These are phyloP conservation scores for Echinops telfairi DNA, from an alignment of 2,113 vertebrate species.

Conservation along the genomic window DNA sequence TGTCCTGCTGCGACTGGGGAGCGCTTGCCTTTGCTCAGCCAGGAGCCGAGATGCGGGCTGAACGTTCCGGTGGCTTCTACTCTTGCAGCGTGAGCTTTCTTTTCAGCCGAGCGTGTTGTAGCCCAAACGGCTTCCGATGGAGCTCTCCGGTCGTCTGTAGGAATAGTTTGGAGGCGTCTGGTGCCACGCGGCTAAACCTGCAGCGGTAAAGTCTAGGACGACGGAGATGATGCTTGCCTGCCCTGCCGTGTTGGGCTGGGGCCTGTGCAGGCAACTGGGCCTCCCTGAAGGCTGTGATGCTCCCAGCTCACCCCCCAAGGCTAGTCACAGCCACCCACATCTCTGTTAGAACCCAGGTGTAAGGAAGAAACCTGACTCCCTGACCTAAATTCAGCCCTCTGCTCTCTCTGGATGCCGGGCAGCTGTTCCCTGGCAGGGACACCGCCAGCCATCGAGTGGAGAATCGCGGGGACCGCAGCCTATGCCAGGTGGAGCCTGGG, in stretches of 20 bases:
- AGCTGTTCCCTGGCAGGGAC: slow-evolving; percentile 88
- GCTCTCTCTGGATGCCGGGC: slow-evolving; percentile 88
- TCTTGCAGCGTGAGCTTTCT: slow-evolving; percentile 83
- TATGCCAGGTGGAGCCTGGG: slow-evolving; percentile 85
- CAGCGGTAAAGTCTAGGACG: slow-evolving; percentile 81
- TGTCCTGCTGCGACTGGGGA: slow-evolving; percentile 56
- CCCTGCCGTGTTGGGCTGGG: slow-evolving; percentile 77
- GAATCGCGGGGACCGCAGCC: slow-evolving; percentile 86
- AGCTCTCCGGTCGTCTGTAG: slow-evolving; percentile 78
- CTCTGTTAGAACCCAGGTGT: slow-evolving; percentile 84
- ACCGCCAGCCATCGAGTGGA: slow-evolving; percentile 91
- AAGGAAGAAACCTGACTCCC: slow-evolving; percentile 86
- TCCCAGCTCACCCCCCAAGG: slow-evolving; percentile 69
- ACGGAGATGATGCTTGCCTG: slow-evolving; percentile 82
- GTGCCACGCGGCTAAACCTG: slow-evolving; percentile 81
- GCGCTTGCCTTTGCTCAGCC: slow-evolving; percentile 80
- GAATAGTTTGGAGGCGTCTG: slow-evolving; percentile 61
- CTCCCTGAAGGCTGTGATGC: slow-evolving; percentile 70
- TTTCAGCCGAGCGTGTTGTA: slow-evolving; percentile 84
- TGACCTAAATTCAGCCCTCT: slow-evolving; percentile 91
- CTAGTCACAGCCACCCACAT: slow-evolving; percentile 69
- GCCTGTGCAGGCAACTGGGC: slow-evolving; percentile 82
- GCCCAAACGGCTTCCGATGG: slow-evolving; percentile 82
- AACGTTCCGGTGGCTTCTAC: slow-evolving; percentile 83
- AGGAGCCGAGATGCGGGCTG: slow-evolving; percentile 85